These are phyloP conservation scores for Metopolophium dirhodum DNA, from an alignment of 1,140 invertebrate species.

Conservation along the genomic window DNA sequence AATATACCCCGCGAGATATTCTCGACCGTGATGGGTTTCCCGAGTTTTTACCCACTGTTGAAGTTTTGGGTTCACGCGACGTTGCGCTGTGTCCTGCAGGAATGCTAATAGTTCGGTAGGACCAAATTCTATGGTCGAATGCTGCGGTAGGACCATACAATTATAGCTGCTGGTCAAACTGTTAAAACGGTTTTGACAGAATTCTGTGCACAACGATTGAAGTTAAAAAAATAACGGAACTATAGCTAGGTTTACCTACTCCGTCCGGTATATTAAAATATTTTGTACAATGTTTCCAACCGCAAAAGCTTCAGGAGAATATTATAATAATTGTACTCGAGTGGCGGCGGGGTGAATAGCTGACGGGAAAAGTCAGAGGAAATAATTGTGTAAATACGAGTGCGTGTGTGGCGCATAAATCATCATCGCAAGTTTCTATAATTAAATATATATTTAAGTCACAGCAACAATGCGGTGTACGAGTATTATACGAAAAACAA, in stretches of 20 bases:
- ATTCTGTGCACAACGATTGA: too few relatives aligned
- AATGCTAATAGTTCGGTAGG: not conserved
- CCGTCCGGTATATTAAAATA: too few relatives aligned
- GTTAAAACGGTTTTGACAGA: too few relatives aligned
- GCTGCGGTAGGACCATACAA: too few relatives aligned
- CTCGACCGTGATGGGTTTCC: not conserved
- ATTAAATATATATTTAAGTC: constrained; percentile 37
- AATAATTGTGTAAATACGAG: not conserved
- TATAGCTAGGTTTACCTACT: too few relatives aligned
- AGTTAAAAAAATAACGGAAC: too few relatives aligned
- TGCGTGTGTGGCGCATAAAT: constrained; percentile 44
- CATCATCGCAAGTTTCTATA: constrained; percentile 52
- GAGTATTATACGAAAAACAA: constrained; percentile 14
- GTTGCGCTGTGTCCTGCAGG: too few relatives aligned
- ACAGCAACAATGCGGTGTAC: not conserved
- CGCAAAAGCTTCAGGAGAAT: not conserved
- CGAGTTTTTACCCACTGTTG: not conserved
- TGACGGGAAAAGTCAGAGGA: not conserved
- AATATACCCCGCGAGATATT: not conserved
- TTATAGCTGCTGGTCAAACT: too few relatives aligned
- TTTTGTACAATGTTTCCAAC: too few relatives aligned
- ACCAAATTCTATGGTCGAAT: too few relatives aligned
- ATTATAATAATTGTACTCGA: not conserved
- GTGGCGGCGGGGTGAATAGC: not conserved
- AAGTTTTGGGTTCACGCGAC: too few relatives aligned